phyloP scores from a whole-genome alignment of 1,140 invertebrate species.

The Triops longicaudatus region DNA sequence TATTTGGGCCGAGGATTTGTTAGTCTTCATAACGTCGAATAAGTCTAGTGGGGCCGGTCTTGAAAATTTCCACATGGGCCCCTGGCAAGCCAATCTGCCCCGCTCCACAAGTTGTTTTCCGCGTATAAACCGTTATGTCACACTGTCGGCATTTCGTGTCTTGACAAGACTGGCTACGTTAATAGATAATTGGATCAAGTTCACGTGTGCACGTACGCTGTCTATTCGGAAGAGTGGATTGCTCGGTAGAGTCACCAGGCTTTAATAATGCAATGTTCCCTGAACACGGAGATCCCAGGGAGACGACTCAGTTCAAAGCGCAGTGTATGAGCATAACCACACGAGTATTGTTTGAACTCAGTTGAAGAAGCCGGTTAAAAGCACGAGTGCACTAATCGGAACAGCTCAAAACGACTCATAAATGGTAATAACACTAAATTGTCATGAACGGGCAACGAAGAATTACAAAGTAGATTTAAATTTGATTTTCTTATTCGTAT shows the following conservation, averaged over 20 bases:
- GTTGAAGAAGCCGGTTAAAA: background rate
- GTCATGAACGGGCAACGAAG: too few relatives aligned
- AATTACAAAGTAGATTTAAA: too few relatives aligned
- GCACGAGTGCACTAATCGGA: background rate
- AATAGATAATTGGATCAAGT: constrained; percentile 1
- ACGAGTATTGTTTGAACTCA: background rate
- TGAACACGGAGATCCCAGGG: background rate
- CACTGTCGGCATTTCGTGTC: background rate
- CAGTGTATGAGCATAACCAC: background rate
- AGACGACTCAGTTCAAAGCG: background rate
- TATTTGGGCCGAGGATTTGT: too few relatives aligned
- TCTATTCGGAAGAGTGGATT: background rate
- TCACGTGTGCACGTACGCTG: background rate
- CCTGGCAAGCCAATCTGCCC: too few relatives aligned
- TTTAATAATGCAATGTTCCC: background rate
- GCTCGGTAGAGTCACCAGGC: background rate
- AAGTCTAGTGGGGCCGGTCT: too few relatives aligned
- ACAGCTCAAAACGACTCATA: too few relatives aligned
- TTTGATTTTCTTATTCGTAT: too few relatives aligned
- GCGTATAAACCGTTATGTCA: background rate
- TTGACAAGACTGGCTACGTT: background rate
- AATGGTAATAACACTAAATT: too few relatives aligned
- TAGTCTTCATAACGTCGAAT: too few relatives aligned
- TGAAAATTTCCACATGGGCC: too few relatives aligned
- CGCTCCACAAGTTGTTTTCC: too few relatives aligned